phyloP scores from a whole-genome alignment of 1,140 invertebrate genomes.

The Cherax destructor region DNA sequence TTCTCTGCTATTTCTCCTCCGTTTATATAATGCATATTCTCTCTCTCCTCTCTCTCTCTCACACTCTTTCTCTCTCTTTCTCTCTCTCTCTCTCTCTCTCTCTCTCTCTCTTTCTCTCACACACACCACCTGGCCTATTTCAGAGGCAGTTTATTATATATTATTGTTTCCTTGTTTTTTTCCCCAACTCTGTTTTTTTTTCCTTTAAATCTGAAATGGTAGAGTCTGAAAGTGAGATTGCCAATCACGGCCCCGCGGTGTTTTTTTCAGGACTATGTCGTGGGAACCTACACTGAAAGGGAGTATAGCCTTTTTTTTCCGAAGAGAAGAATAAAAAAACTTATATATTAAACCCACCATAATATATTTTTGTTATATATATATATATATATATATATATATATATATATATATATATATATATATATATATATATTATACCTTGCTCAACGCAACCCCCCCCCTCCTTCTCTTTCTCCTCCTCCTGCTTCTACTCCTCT shows the following conservation, averaged over 20 bases:
- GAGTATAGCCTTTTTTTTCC: too few relatives aligned
- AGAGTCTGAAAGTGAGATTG: not conserved
- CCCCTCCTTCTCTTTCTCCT: not conserved
- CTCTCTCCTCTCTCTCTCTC: not conserved
- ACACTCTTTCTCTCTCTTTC: not conserved
- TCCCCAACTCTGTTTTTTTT: not conserved
- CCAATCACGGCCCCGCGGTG: not conserved
- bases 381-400: too few relatives aligned
- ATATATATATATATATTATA: not conserved
- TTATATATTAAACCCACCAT: too few relatives aligned
- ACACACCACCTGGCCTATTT: not conserved
- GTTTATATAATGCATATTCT: too few relatives aligned
- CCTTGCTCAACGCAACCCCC: not conserved
- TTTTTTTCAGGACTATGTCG: too few relatives aligned
- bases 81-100: slow-evolving; percentile 20
- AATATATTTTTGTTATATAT: too few relatives aligned
- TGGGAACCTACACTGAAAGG: too few relatives aligned
- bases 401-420: not conserved
- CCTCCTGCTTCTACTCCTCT: too few relatives aligned
- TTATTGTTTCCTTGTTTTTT: slow-evolving; percentile 7
- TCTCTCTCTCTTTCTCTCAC: slow-evolving; percentile 12
- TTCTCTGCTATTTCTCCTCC: slow-evolving; percentile 1
- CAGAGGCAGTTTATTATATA: slow-evolving; percentile 9
- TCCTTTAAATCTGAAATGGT: not conserved
- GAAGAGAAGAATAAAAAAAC: too few relatives aligned